Conservation (phyloP, 2,113 vertebrate species). For the Catharus minimus region DNA sequence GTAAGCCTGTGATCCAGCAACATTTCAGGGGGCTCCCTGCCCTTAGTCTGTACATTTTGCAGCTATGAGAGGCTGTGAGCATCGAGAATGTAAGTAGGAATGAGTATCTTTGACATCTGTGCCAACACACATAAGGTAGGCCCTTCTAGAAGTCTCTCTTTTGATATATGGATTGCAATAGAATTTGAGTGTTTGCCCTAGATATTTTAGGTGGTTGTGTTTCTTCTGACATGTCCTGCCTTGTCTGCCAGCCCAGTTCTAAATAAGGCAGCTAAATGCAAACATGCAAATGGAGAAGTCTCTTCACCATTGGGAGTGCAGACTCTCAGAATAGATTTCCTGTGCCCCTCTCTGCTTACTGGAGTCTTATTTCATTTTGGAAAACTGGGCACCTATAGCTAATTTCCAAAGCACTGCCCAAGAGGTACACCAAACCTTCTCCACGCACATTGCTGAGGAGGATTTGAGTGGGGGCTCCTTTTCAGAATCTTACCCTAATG, state of each 20-base stretch:
- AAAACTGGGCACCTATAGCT: constrained; percentile 33
- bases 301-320: constrained; percentile 9
- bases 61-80: background rate
- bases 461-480: background rate
- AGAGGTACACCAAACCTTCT: background rate
- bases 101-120: background rate
- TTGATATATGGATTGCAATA: background rate
- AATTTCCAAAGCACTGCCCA: constrained; percentile 35
- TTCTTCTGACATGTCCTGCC: background rate
- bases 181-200: background rate
- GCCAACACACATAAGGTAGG: background rate
- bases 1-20: background rate
- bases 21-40: background rate
- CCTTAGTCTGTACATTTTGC: background rate
- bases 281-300: background rate
- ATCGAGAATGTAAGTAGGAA: background rate
- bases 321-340: constrained; percentile 44
- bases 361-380: constrained; percentile 50
- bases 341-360: background rate
- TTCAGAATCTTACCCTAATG: background rate
- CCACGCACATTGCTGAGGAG: background rate
- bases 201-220: background rate
- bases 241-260: constrained; percentile 11
- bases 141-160: background rate
- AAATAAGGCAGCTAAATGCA: constrained; percentile 24